Conservation (phyloP, 2,797 vertebrate species). For the Neosilurus hyrtlii region DNA sequence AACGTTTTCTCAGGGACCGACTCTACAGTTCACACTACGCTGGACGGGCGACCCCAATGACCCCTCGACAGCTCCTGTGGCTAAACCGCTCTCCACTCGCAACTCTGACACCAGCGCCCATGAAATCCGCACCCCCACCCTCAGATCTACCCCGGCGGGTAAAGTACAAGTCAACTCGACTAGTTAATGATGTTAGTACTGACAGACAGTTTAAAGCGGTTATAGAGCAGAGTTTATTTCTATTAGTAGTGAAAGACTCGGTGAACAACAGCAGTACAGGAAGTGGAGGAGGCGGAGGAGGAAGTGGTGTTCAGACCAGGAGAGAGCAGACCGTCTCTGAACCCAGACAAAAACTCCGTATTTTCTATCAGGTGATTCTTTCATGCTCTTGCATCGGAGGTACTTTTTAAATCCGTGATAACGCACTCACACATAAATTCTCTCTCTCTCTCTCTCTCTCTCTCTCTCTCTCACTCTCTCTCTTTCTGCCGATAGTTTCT, state of each 20-base stretch:
- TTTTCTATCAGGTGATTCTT: slow-evolving; percentile 94
- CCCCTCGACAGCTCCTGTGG: slow-evolving; percentile 90
- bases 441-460: no score
- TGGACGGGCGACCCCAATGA: slow-evolving; percentile 92
- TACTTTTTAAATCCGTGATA: background rate
- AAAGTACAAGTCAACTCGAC: slow-evolving; percentile 47
- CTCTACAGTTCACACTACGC: slow-evolving; percentile 94
- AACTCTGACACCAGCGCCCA: slow-evolving; percentile 90
- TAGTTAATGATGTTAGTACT: background rate
- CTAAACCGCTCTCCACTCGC: slow-evolving; percentile 92
- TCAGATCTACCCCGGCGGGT: slow-evolving; percentile 89
- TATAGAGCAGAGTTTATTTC: background rate
- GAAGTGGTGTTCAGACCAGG: slow-evolving; percentile 76
- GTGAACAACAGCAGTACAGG: slow-evolving; percentile 74
- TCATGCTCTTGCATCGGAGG: background rate
- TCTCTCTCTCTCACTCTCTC: background rate
- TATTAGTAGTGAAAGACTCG: slow-evolving; percentile 88
- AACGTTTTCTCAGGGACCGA: slow-evolving; percentile 99
- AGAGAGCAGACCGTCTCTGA: slow-evolving; percentile 89
- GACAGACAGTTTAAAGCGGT: background rate
- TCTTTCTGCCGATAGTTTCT: slow-evolving; percentile 86
- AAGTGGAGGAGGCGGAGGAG: slow-evolving; percentile 66
- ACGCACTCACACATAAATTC: background rate
- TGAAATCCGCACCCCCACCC: slow-evolving; percentile 89
- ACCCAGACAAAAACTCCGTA: slow-evolving; percentile 91